phyloP scores from a whole-genome alignment of 37 sponge, comb jelly and placozoan genomes.

The Cliona cf. orientalis region DNA sequence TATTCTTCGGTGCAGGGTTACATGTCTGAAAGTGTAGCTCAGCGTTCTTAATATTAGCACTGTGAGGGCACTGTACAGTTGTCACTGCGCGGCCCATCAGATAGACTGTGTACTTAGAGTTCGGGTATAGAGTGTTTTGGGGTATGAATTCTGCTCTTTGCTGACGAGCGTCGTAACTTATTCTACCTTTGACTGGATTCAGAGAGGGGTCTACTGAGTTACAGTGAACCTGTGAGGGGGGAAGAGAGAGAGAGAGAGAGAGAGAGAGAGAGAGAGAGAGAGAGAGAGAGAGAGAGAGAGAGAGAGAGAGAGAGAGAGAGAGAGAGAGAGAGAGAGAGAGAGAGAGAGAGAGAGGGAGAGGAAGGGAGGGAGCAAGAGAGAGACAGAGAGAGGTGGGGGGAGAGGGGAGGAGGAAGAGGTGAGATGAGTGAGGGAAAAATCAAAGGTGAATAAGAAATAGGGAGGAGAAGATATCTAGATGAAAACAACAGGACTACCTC shows the following conservation, averaged over 20 bases:
- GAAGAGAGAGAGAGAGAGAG: neutral
- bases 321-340: neutral
- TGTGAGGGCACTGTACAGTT: conserved; percentile 47
- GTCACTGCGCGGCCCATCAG: conserved; percentile 64
- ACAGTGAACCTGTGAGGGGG: conserved; percentile 32
- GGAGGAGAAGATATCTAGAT: neutral
- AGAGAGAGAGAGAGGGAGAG: conserved; percentile 6
- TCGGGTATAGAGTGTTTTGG: conserved; percentile 62
- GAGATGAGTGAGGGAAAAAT: conserved; percentile 6
- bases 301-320: neutral
- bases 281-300: conserved; percentile 15
- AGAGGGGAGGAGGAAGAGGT: conserved; percentile 6
- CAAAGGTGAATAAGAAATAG: neutral
- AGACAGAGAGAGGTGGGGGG: neutral
- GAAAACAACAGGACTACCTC: conserved; percentile 44
- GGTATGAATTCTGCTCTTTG: conserved; percentile 74
- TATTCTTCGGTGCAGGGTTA: conserved; percentile 59
- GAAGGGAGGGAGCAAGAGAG: neutral
- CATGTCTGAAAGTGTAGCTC: conserved; percentile 58
- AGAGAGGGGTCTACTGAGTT: conserved; percentile 45
- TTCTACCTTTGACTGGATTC: conserved; percentile 60
- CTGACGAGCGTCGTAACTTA: conserved; percentile 45
- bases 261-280: conserved; percentile 11
- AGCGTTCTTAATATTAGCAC: conserved; percentile 55
- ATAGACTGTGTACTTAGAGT: conserved; percentile 51